Base-by-base conservation (phyloP, 2,113 vertebrate species). In the Platichthys stellatus region DNA sequence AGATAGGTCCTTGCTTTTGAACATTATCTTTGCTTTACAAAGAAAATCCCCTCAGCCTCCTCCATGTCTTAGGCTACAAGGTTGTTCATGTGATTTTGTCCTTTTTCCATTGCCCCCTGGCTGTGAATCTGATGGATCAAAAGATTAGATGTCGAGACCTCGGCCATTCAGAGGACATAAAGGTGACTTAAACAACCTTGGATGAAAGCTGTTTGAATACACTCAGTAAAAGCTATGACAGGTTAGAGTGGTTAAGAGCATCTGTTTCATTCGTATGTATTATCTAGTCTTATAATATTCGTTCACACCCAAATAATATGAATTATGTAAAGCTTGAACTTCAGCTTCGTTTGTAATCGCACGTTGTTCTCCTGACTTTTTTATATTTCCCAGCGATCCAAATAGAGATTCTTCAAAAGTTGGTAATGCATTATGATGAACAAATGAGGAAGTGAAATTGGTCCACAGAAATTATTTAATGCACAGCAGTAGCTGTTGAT, bases 21-120 rank as follows among this genome's bases (percentile, higher is more conserved):
- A 81, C 57, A 73, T 58, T 66, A 15, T 80, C 13, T 60, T 65
- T 62, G 51, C 62, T 72, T 65, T 8, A 64, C 72, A 85, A 81
- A 87, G 71, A 72, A 71, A 75, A 73, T 62, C 69, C 71, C 57
- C 38, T 57, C 10, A 66, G 80, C 40, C 2, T 15, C 64, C 26
- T 60, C 59, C 20, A 47, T 74, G 62, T 81, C 53, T 74, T 28
- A 3, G 57, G 66, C 60, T 80, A 64, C 66, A 64, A 72, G 53
- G 64, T 68, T 13, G 54, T 81, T 63, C 85, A 83, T 91, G 88
- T 87, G 78, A 86, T 87, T 83, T 63, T 59, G 28, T 69, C 38
- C n/a, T 45, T 72, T 68, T 54, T 73, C 4, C 8, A 23, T 69
- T 7, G 2, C 62, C 62, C 62, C 24, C 38, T 67, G 63, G 57